A percentile compares a stretch with the other conserved stretches of the same genome.
Conservation (phyloP, 1,140 invertebrate species). For the Zaprionus inermis region DNA sequence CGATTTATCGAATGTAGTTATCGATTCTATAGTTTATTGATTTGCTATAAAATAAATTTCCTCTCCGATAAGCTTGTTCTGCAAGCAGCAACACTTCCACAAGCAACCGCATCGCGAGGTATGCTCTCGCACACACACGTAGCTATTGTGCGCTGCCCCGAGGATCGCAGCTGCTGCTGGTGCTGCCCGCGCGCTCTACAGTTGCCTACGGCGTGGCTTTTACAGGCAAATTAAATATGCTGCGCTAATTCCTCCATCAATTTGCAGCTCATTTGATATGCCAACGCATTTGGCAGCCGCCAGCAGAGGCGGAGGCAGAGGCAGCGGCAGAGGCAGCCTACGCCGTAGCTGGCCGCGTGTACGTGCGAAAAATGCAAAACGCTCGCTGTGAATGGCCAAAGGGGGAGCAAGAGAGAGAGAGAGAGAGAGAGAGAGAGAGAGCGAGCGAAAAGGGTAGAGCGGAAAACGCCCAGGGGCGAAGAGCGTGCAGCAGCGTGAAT, state of each 20-base stretch:
- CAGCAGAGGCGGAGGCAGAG: not conserved
- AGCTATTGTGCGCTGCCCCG: not conserved
- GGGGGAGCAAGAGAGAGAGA: slow-evolving; percentile 3
- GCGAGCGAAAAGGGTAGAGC: not conserved
- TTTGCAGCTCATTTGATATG: slow-evolving; percentile 83
- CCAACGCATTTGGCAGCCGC: slow-evolving; percentile 73
- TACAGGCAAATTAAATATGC: slow-evolving; percentile 73
- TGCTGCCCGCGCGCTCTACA: not conserved
- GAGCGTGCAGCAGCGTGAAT: not conserved
- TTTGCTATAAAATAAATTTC: not conserved
- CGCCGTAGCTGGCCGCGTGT: slow-evolving; percentile 17
- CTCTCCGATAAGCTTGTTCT: no score
- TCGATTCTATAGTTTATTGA: not conserved
- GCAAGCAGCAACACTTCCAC: not conserved
- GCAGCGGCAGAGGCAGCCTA: not conserved
- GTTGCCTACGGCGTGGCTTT: slow-evolving; percentile 32
- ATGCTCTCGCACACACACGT: not conserved
- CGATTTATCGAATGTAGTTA: no score
- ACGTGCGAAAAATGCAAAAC: slow-evolving; percentile 61
- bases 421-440: not conserved
- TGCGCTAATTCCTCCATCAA: slow-evolving; percentile 80
- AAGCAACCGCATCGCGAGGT: not conserved
- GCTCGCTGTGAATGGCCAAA: slow-evolving; percentile 27
- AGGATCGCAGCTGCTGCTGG: not conserved
- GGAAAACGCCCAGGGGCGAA: slow-evolving; percentile 15